A percentile compares a stretch with the other conserved stretches of the same genome.
Conservation (phyloP, 2,888 invertebrate species). For the Bellardia pandia region DNA sequence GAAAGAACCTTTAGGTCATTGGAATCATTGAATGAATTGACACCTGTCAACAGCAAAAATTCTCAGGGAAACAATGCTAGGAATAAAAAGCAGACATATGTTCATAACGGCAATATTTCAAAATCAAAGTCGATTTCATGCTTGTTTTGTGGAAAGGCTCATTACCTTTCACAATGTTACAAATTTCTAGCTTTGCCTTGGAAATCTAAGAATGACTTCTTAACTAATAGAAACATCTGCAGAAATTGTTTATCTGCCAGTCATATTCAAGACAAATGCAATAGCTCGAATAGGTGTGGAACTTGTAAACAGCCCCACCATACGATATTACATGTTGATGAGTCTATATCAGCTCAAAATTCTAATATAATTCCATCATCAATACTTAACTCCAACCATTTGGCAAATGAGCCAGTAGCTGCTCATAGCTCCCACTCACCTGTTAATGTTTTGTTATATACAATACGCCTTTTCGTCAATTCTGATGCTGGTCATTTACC, state of each 20-base stretch:
- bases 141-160: slow-evolving; percentile 12
- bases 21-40: not conserved
- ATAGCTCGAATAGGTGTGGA: not conserved
- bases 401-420: slow-evolving; percentile 41
- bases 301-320: slow-evolving; percentile 28
- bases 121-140: slow-evolving; percentile 3
- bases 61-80: not conserved
- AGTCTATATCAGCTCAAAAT: not conserved
- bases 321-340: slow-evolving; percentile 17
- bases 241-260: slow-evolving; percentile 8
- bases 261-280: slow-evolving; percentile 28
- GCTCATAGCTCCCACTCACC: not conserved
- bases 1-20: slow-evolving; percentile 30
- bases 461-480: slow-evolving; percentile 12
- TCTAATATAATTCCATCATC: not conserved
- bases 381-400: not conserved
- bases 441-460: slow-evolving; percentile 34
- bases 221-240: not conserved
- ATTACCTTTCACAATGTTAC: slow-evolving; percentile 20
- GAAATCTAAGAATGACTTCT: slow-evolving; percentile 3
- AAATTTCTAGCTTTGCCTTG: slow-evolving; percentile 12
- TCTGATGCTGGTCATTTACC: slow-evolving; percentile 6
- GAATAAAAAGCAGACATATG: not conserved
- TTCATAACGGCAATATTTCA: slow-evolving; percentile 9
- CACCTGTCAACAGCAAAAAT: not conserved